Evolutionary conservation across 2,113 vertebrate species (phyloP), one percentile per base, ranked within the genome.

Genomic region (Paradisaea rubra): DNA sequence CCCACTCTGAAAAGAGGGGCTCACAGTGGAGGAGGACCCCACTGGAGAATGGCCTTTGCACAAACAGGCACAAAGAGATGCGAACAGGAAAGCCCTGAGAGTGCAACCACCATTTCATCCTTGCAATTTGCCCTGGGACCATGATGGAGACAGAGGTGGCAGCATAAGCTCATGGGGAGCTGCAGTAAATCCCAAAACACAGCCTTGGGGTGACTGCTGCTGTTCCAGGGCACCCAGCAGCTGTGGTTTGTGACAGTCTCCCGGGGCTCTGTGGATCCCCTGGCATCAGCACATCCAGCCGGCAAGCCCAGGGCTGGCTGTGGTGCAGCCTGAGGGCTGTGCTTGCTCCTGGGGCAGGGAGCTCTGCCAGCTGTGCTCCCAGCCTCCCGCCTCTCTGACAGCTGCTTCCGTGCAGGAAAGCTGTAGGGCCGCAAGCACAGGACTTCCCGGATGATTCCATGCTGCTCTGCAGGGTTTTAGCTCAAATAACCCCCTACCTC

Each of bases 371-470:
- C 52, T 24, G 0, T 7, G 21, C 53, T 56, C 42, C 64, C 81
- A 9, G 13, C 2, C 15, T 73, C 20, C 63, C 0, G 1, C 23
- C 61, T 47, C 56, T 69, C 82, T 1, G 0, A 11, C 0, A 3
- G 41, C 60, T 50, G 56, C 86, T 84, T 89, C 93, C 5, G 0
- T 44, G 68, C 86, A 86, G 91, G 82, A 82, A 72, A 86, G 45
- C 7, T 2, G 16, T 37, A 33, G 50, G 37, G 69, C 35, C 0
- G 0, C 1, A 2, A 69, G 66, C 4, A 2, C 0, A 0, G 12
- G 69, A 25, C 78, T 84, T 86, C n/a, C 64, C 0, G 2, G 54
- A 56, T 37, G 44, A 44, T 88, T 45, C 82, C 0, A 4, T 8
- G 59, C n/a, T 57, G 27, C 63, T 72, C 27, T 3, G 2, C 22